Evolutionary conservation across 2,113 vertebrate species (phyloP).

Genomic region (Pygoscelis antarcticus): DNA sequence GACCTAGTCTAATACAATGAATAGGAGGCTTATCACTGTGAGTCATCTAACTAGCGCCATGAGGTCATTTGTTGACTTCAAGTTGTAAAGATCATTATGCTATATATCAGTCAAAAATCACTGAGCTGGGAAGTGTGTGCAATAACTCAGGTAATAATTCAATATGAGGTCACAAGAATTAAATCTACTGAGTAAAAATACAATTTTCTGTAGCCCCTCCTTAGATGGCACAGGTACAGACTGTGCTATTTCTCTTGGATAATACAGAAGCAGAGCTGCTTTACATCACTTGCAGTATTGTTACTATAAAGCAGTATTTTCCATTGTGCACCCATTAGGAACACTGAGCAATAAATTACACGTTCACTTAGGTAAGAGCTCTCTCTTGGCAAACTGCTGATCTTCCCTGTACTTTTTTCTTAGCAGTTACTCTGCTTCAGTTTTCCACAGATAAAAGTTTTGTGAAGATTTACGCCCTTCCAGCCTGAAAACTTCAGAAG

Average conservation of each 20-base stretch:
- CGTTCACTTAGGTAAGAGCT: neutral
- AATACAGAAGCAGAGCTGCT: neutral
- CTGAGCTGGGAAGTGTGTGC: neutral
- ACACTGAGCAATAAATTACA: neutral
- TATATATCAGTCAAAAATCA: neutral
- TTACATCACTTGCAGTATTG: neutral
- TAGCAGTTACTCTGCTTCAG: neutral
- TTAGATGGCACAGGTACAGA: neutral
- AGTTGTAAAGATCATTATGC: neutral
- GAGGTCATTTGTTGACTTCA: slow-evolving; percentile 25
- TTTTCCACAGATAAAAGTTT: neutral
- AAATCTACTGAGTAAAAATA: neutral
- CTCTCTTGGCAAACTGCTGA: neutral
- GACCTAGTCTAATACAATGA: neutral
- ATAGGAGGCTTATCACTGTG: neutral
- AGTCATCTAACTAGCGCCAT: neutral
- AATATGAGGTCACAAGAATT: neutral
- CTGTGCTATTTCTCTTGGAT: neutral
- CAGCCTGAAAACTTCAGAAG: neutral
- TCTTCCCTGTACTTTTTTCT: neutral
- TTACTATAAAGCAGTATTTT: neutral
- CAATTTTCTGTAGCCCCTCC: neutral
- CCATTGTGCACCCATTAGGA: neutral
- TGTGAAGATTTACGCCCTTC: neutral
- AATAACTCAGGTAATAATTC: neutral